phyloP scores from a whole-genome alignment of 2,888 invertebrate species.

The Tromatobia lineatoria region DNA sequence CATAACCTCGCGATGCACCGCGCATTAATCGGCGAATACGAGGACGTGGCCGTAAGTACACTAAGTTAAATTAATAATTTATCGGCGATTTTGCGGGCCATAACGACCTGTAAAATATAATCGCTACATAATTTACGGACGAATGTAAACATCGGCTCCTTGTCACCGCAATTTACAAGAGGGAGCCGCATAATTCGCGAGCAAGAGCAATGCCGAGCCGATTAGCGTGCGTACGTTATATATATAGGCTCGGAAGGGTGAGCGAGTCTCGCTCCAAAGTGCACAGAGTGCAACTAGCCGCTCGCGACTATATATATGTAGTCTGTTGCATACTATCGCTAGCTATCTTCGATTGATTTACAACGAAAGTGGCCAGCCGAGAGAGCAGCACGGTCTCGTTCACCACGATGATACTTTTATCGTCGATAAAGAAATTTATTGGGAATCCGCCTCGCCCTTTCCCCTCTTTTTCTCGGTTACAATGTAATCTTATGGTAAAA shows the following conservation, averaged over 20 bases:
- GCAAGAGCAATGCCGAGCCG: constrained; percentile 67
- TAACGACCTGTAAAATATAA: constrained; percentile 71
- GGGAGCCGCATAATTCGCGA: constrained; percentile 77
- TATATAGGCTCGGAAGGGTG: constrained; percentile 21
- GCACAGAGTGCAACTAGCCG: constrained; percentile 57
- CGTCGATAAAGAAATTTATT: constrained; percentile 79
- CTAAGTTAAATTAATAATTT: constrained; percentile 79
- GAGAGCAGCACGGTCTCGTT: constrained; percentile 47
- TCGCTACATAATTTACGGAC: constrained; percentile 79
- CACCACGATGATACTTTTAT: constrained; percentile 76
- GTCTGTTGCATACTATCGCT: constrained; percentile 72
- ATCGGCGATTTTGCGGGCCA: constrained; percentile 72
- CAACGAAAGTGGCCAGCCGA: constrained; percentile 71
- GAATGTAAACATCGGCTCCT: constrained; percentile 79
- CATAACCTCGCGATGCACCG: not conserved
- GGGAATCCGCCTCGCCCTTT: constrained; percentile 74
- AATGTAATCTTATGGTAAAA: constrained; percentile 78
- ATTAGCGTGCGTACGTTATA: constrained; percentile 73
- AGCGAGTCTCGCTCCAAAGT: constrained; percentile 36
- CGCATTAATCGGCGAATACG: constrained; percentile 39
- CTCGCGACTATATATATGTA: constrained; percentile 23
- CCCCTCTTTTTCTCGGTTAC: constrained; percentile 72
- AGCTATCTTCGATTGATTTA: constrained; percentile 82
- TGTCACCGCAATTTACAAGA: constrained; percentile 76
- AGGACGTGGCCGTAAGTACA: constrained; percentile 12